Evolutionary conservation across 2,113 vertebrate genomes (phyloP).

Genomic region (Nibea coibor): DNA sequence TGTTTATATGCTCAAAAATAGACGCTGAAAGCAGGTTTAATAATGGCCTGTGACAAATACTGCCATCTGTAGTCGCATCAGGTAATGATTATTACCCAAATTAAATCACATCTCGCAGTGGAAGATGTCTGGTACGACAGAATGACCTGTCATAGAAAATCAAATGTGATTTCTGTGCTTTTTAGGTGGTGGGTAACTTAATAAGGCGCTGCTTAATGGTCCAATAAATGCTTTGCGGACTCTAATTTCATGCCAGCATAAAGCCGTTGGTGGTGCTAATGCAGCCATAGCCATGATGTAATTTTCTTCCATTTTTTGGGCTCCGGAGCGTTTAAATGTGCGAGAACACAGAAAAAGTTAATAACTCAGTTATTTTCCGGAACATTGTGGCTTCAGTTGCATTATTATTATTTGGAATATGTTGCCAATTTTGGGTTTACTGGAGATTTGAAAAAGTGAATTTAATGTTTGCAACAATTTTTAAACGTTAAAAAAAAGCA

Average conservation of each 20-base stretch:
- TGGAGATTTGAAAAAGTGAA: background rate
- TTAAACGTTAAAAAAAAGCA: too few species aligned
- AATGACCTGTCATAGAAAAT: conserved; percentile 1
- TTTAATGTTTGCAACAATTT: background rate
- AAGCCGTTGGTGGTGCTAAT: background rate
- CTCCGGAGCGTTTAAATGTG: background rate
- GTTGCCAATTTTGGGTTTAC: too few species aligned
- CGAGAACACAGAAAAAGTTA: background rate
- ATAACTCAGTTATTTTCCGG: background rate
- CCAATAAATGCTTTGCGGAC: background rate
- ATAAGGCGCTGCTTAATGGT: conserved; percentile 1
- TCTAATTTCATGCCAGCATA: conserved; percentile 2
- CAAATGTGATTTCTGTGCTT: conserved; percentile 15
- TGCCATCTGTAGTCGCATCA: conserved; percentile 28
- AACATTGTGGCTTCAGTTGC: background rate
- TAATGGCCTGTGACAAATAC: conserved; percentile 21
- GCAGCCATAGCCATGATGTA: background rate
- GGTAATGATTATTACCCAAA: conserved; percentile 40
- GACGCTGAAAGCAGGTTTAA: conserved; percentile 6
- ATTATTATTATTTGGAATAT: background rate
- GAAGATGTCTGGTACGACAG: background rate
- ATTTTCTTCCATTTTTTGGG: background rate
- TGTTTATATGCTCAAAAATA: conserved; percentile 23
- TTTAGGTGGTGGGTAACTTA: conserved; percentile 9
- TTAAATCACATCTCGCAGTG: conserved; percentile 1